Evolutionary conservation across 1,140 invertebrate species (phyloP), one percentile per base, ranked within the genome.

Genomic region (Drosophila mayri): DNA sequence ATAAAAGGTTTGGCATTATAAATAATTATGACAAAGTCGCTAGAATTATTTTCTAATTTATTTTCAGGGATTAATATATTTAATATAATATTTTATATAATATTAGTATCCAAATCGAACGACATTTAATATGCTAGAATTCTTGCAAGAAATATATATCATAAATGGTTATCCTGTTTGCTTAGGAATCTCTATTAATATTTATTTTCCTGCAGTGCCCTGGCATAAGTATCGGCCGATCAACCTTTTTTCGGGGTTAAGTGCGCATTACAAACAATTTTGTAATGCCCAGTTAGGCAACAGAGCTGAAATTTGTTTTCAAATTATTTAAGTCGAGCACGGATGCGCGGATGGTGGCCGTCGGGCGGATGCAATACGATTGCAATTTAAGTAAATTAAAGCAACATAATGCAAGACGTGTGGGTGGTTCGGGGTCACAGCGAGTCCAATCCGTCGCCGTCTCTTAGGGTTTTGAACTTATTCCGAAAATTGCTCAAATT

Each of bases 301-400:
- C 84, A 84, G 76, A 49, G 54, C 67, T 75, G 80, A 88, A 87
- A 88, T 87, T 87, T 87, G 84, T 87, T 87, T 88, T 88, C 84
- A 88, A 84, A 87, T 87, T 87, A 87, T 87, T 87, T 84, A 87
- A 87, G 84, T 87, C 84, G 84, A 87, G 84, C 84, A 87, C 62
- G 70, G 76, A 63, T 40, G 61, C 46, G 60, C 55, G 52, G 40
- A 47, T 50, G 68, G 65, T 55, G 50, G 50, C 50, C 50, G 50
- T 7, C 59, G 18, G 50, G 35, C 50, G 50, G 55, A 46, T 70
- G 79, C 79, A 60, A 68, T 66, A 54, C 50, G 50, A 54, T 35
- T 61, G 80, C 84, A 88, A 87, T 88, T 87, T 87, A 87, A 52
- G 71, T 71, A 84, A 88, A 88, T 88, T 88, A 87, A 87, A 80